Conservation (phyloP, 2,888 invertebrate species). For the Troides oblongomaculatus region DNA sequence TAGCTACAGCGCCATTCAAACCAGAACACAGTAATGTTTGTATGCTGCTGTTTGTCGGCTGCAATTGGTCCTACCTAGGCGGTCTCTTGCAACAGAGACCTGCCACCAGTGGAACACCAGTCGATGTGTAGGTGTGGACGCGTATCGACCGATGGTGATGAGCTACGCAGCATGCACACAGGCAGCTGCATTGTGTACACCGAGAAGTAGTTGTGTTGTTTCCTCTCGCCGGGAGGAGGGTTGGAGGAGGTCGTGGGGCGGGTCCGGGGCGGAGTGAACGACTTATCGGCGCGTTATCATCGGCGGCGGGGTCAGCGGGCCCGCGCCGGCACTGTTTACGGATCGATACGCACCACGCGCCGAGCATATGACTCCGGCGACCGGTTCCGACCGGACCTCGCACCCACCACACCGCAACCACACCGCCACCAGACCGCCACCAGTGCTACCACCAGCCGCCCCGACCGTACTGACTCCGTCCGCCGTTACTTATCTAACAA, state of each 20-base stretch:
- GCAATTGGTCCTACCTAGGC: too few relatives aligned
- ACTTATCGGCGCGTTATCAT: conserved; percentile 25
- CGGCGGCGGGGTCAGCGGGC: conserved; percentile 23
- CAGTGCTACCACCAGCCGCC: neutral
- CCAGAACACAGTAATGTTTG: too few relatives aligned
- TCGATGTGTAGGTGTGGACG: too few relatives aligned
- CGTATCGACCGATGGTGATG: too few relatives aligned
- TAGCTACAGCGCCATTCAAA: too few relatives aligned
- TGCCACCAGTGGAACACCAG: too few relatives aligned
- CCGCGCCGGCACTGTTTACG: conserved; percentile 13
- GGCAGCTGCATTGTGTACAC: too few relatives aligned
- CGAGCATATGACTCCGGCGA: conserved; percentile 6
- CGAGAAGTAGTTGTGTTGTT: too few relatives aligned
- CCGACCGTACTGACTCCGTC: neutral
- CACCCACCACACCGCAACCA: neutral
- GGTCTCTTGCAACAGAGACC: too few relatives aligned
- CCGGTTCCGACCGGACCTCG: neutral
- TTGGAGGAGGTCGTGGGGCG: neutral
- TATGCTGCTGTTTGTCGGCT: too few relatives aligned
- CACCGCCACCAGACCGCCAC: neutral
- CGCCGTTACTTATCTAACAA: neutral
- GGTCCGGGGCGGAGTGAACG: conserved; percentile 4
- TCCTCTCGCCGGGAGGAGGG: too few relatives aligned
- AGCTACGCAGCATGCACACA: too few relatives aligned
- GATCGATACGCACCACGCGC: conserved; percentile 25